These are phyloP conservation scores for Tetropium fuscum DNA, from an alignment of 2,888 invertebrate genomes.

Conservation along the genomic window DNA sequence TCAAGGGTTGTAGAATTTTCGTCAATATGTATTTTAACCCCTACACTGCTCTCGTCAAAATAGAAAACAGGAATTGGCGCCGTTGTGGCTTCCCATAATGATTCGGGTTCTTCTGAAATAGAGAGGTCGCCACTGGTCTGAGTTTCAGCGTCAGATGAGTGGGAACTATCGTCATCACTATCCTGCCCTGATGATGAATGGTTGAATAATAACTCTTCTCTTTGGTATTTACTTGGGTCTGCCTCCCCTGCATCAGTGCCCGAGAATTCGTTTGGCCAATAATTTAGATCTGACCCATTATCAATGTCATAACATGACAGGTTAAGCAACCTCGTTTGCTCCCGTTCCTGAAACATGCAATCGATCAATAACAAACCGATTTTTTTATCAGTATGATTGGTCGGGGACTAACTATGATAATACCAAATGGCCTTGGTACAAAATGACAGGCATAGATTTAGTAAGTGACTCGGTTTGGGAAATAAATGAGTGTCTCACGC, in stretches of 20 bases:
- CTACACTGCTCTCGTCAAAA: slow-evolving; percentile 6
- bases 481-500: too few species aligned
- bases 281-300: not conserved
- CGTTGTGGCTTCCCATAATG: not conserved
- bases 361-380: too few species aligned
- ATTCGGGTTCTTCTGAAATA: not conserved
- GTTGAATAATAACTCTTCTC: not conserved
- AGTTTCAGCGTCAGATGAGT: too few species aligned
- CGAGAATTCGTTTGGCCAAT: not conserved
- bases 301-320: not conserved
- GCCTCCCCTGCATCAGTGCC: not conserved
- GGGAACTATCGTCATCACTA: too few species aligned
- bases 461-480: too few species aligned
- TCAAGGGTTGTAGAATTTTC: not conserved
- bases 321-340: too few species aligned
- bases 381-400: too few species aligned
- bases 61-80: not conserved
- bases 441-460: too few species aligned
- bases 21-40: slow-evolving; percentile 1
- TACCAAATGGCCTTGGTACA: too few species aligned
- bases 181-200: not conserved
- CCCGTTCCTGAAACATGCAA: too few species aligned
- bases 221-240: not conserved
- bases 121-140: too few species aligned
- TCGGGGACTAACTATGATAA: too few species aligned